Evolutionary conservation across 2,797 vertebrate genomes (phyloP).

Genomic region (Acanthiza pusilla): DNA sequence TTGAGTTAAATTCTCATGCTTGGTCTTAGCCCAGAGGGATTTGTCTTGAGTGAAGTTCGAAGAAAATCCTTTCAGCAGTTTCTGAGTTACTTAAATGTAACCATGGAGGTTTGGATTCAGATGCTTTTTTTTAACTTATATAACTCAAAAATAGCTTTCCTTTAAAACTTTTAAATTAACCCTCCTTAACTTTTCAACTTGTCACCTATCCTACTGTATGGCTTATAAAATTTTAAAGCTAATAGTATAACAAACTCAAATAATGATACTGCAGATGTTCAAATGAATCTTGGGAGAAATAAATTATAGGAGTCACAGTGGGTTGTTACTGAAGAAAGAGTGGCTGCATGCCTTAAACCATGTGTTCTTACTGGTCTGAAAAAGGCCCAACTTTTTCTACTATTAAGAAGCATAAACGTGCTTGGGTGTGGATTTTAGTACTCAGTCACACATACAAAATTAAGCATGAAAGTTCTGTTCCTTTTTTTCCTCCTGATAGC

Average conservation of each 20-base stretch:
- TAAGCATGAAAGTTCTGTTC: not conserved
- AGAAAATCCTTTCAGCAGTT: slow-evolving; percentile 64
- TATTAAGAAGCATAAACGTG: not conserved
- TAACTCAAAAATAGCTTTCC: slow-evolving; percentile 65
- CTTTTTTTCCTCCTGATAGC: not conserved
- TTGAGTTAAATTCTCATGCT: slow-evolving; percentile 56
- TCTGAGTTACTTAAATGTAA: slow-evolving; percentile 67
- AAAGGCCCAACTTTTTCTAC: slow-evolving; percentile 25
- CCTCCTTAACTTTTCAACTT: slow-evolving; percentile 65
- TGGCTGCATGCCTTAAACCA: slow-evolving; percentile 3
- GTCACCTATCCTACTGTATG: slow-evolving; percentile 65
- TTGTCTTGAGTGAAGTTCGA: slow-evolving; percentile 38
- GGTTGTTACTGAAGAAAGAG: slow-evolving; percentile 38
- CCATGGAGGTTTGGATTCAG: slow-evolving; percentile 53
- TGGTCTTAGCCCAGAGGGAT: slow-evolving; percentile 55
- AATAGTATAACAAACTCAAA: slow-evolving; percentile 67
- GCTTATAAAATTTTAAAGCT: slow-evolving; percentile 72
- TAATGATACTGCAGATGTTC: slow-evolving; percentile 64
- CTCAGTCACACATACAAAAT: not conserved
- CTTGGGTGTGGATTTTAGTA: slow-evolving; percentile 23
- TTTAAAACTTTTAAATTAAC: slow-evolving; percentile 70
- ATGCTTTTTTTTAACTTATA: slow-evolving; percentile 51
- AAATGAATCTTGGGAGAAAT: slow-evolving; percentile 63
- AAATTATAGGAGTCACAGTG: slow-evolving; percentile 48
- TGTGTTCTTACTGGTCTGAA: slow-evolving; percentile 44